Conservation (phyloP, 30 jellyfish, hydroid and myxozoan species). For the Aurelia sp. region DNA sequence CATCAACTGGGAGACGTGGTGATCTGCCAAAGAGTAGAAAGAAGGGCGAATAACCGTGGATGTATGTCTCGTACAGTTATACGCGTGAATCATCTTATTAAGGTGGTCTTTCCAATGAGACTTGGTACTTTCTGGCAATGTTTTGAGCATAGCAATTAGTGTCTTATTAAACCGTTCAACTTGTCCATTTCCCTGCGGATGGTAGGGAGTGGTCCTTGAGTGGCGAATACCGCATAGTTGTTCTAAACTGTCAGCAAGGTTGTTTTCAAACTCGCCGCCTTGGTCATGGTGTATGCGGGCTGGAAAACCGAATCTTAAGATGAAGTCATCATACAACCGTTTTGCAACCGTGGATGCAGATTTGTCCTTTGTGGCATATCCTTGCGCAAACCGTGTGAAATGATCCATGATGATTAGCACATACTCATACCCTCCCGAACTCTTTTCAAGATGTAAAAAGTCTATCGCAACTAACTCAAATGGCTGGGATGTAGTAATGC, state of each 20-base stretch:
- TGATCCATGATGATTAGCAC: conserved; percentile 51
- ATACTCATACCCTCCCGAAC: conserved; percentile 64
- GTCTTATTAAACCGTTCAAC: conserved; percentile 58
- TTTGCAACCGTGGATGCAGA: conserved; percentile 46
- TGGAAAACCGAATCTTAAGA: conserved; percentile 48
- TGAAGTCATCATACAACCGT: conserved; percentile 36
- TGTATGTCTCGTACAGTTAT: no score
- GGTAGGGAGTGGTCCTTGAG: conserved; percentile 55
- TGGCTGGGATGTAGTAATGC: conserved; percentile 27
- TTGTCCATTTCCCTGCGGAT: conserved; percentile 63
- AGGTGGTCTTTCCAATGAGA: no score
- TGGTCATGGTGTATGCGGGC: conserved; percentile 61
- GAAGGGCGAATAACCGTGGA: conserved; percentile 48
- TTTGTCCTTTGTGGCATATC: conserved; percentile 51
- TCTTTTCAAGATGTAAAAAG: conserved; percentile 25
- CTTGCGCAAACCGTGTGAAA: conserved; percentile 54
- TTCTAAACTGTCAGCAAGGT: conserved; percentile 7
- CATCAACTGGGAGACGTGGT: conserved; percentile 33
- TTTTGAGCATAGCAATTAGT: conserved; percentile 34
- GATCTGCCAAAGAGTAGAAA: conserved; percentile 38
- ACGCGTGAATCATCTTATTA: no score
- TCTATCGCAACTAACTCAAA: conserved; percentile 20
- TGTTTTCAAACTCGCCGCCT: conserved; percentile 61
- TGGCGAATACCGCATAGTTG: conserved; percentile 34
- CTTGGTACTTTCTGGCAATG: conserved; percentile 11